phyloP scores from a whole-genome alignment of 1,140 invertebrate species.

The Hylaeus anthracinus region DNA sequence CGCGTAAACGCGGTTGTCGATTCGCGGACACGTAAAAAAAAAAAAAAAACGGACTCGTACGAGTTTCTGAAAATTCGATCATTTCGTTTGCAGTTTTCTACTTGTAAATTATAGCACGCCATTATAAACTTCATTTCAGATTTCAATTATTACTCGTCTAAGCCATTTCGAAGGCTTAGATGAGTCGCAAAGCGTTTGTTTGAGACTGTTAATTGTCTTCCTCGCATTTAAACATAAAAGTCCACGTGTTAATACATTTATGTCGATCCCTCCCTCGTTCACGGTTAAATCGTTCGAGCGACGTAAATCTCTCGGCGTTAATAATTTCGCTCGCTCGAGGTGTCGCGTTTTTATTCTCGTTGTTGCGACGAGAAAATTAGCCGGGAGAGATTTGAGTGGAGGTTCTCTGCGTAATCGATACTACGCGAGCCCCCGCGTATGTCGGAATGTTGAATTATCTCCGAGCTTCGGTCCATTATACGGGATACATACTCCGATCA shows the following conservation, averaged over 20 bases:
- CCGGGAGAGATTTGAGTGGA: slow-evolving; percentile 11
- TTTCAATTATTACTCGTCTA: no score
- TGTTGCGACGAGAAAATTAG: slow-evolving; percentile 30
- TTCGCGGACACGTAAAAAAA: background rate
- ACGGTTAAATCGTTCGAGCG: slow-evolving; percentile 28
- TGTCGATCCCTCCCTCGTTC: no score
- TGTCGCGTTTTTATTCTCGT: background rate
- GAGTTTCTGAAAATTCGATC: background rate
- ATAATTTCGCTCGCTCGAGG: slow-evolving; percentile 25
- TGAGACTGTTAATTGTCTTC: no score
- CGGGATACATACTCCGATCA: background rate
- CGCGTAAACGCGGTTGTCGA: background rate
- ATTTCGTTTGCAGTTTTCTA: background rate
- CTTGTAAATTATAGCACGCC: no score
- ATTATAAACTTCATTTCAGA: no score
- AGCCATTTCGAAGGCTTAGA: no score
- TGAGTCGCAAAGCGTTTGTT: no score
- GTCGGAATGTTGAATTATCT: background rate
- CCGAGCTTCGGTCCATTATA: background rate
- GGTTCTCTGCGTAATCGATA: slow-evolving; percentile 38
- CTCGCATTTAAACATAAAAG: no score
- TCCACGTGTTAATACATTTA: no score
- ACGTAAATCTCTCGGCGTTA: slow-evolving; percentile 39
- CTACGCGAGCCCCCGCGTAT: background rate
- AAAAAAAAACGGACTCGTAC: background rate